phyloP scores from a whole-genome alignment of 92 coral and sea anemone species.

The Umimayanthus chanpuru region DNA sequence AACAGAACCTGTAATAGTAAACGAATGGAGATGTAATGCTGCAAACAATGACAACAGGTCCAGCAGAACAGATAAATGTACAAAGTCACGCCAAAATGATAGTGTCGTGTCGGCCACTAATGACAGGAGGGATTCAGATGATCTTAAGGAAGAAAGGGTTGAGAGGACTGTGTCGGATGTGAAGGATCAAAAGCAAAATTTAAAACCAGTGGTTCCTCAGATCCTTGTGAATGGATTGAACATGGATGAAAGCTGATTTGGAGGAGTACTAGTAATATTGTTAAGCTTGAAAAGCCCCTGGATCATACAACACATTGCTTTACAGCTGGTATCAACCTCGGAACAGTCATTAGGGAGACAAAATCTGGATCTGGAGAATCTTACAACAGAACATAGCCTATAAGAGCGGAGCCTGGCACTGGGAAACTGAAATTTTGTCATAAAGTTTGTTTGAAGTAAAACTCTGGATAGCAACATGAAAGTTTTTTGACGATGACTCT shows the following conservation, averaged over 20 bases:
- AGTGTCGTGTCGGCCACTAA: background rate
- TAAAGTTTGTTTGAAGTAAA: no score
- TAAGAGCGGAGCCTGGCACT: no score
- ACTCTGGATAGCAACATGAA: background rate
- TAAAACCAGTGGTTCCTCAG: background rate
- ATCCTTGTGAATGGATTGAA: constrained; percentile 25
- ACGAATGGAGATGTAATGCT: background rate
- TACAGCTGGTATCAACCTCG: no score
- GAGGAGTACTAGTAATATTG: background rate
- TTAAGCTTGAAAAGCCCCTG: background rate
- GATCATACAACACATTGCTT: background rate
- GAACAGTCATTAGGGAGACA: no score
- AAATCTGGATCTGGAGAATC: background rate
- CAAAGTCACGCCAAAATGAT: background rate
- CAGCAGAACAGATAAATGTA: background rate
- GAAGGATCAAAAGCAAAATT: background rate
- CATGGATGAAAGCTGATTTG: background rate
- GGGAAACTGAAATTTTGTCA: no score
- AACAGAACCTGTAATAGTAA: background rate
- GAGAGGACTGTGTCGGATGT: background rate
- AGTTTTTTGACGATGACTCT: background rate
- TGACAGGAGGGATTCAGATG: background rate
- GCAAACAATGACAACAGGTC: background rate
- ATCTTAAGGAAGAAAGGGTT: background rate
- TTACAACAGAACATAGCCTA: no score